phyloP scores from a whole-genome alignment of 23 tunicate genomes.

The Botrylloides violaceus region DNA sequence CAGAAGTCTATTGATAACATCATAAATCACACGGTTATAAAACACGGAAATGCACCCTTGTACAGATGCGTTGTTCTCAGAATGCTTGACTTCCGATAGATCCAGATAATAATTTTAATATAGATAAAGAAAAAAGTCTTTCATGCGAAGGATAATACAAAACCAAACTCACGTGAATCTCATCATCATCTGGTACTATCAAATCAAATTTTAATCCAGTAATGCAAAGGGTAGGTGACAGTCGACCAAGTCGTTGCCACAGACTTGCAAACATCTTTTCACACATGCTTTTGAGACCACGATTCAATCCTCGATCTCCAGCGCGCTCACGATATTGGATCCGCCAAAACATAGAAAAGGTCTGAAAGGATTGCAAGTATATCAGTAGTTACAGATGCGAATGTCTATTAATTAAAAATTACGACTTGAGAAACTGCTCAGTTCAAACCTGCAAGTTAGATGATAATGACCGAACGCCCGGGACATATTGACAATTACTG shows the following conservation, averaged over 20 bases:
- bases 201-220: constrained; percentile 35
- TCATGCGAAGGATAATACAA: no score
- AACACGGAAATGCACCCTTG: no score
- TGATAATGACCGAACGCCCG: constrained; percentile 22
- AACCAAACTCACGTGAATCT: constrained; percentile 45
- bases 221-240: constrained; percentile 19
- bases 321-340: constrained; percentile 58
- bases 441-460: constrained; percentile 5
- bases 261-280: constrained; percentile 20
- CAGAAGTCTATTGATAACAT: no score
- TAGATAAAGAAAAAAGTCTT: no score
- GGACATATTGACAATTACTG: constrained; percentile 54
- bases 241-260: constrained; percentile 44
- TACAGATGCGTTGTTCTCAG: no score
- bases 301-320: constrained; percentile 35
- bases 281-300: constrained; percentile 25
- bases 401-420: no score
- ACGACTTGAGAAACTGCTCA: neutral
- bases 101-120: no score
- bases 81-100: no score
- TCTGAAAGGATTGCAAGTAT: constrained; percentile 27
- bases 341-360: constrained; percentile 54
- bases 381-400: no score
- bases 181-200: constrained; percentile 69
- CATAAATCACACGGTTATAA: no score